Conservation (phyloP, 2,113 vertebrate species). For the Excalfactoria chinensis region DNA sequence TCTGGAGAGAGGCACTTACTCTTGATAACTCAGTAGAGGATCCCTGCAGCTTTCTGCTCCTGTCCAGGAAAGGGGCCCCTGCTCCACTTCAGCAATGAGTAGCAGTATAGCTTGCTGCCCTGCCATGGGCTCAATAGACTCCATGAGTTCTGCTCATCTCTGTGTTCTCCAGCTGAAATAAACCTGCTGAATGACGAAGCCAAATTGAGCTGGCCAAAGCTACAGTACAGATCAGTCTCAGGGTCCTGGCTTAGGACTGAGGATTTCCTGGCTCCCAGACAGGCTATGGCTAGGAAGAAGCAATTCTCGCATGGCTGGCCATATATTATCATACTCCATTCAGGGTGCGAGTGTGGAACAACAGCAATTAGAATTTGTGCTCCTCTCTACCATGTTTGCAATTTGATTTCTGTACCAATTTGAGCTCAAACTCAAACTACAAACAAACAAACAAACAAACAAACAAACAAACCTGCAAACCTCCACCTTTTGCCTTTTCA, state of each 20-base stretch:
- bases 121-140: neutral
- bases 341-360: neutral
- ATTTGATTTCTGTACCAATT: neutral
- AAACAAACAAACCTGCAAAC: neutral
- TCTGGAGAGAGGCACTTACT: neutral
- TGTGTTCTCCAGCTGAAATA: neutral
- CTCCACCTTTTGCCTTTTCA: neutral
- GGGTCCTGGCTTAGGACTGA: neutral
- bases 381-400: neutral
- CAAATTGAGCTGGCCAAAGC: neutral
- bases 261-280: neutral
- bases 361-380: neutral
- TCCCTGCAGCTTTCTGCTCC: neutral
- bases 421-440: neutral
- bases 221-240: neutral
- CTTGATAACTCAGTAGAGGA: accelerated
- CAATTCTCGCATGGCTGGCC: neutral
- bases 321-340: neutral
- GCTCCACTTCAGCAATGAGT: neutral
- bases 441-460: neutral
- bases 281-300: neutral
- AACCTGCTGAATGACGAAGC: neutral
- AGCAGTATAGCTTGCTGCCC: accelerated
- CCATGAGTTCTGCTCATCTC: neutral
- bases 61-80: neutral